Conservation (phyloP, 2,888 invertebrate genomes). For the Chironomus tentans region DNA sequence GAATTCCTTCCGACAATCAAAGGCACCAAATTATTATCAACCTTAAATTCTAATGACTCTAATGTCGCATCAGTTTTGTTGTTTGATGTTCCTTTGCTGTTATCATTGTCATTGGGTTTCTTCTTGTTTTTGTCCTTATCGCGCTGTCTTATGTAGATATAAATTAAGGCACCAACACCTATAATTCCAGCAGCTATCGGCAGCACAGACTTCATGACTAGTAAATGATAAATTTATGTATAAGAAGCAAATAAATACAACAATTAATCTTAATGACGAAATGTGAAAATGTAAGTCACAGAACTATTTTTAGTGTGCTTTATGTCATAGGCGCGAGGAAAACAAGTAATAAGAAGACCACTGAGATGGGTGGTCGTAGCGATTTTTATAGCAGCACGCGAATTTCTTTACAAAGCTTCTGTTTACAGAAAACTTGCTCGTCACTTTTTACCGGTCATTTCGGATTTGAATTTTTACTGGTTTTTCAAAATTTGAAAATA, state of each 20-base stretch:
- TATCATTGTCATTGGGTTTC: background rate
- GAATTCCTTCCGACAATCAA: slow-evolving; percentile 67
- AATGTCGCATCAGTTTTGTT: background rate
- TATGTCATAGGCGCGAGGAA: background rate
- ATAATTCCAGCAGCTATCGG: slow-evolving; percentile 18
- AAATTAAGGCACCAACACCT: slow-evolving; percentile 6
- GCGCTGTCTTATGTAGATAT: slow-evolving; percentile 7
- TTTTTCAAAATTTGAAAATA: too few relatives aligned
- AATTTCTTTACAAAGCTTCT: too few relatives aligned
- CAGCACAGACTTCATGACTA: slow-evolving; percentile 4
- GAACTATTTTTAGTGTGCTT: slow-evolving; percentile 7
- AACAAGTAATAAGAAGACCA: too few relatives aligned
- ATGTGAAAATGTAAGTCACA: background rate
- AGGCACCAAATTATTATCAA: slow-evolving; percentile 41
- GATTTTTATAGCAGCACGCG: too few relatives aligned
- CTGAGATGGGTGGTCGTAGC: too few relatives aligned
- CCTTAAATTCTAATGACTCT: slow-evolving; percentile 5
- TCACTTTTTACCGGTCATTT: too few relatives aligned
- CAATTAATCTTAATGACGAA: background rate
- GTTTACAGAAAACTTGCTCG: too few relatives aligned
- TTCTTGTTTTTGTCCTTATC: slow-evolving; percentile 16
- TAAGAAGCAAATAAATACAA: background rate
- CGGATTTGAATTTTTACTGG: too few relatives aligned
- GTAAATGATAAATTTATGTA: background rate
- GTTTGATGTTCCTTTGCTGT: background rate